Evolutionary conservation across 2,113 vertebrate genomes (phyloP).

Genomic region (Phasianus colchicus): DNA sequence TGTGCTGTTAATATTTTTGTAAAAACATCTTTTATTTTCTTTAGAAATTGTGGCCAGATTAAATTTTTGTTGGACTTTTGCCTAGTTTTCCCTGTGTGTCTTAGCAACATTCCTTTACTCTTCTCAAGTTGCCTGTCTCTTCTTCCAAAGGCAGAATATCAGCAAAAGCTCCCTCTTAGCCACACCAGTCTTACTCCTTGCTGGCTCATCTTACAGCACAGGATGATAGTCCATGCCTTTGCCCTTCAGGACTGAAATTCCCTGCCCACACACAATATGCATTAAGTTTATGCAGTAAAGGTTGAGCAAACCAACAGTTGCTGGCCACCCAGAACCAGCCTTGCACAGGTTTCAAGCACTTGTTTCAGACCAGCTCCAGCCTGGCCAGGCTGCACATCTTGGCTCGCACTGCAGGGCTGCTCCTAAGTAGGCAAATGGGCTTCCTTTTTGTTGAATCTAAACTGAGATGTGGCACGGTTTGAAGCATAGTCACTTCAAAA

Average conservation of each 20-base stretch:
- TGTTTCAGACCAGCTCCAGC: accelerated
- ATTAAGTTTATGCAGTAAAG: not conserved
- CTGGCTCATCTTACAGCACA: no score
- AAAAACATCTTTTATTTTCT: no score
- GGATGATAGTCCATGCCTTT: no score
- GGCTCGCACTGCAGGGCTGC: not conserved
- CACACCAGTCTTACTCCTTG: no score
- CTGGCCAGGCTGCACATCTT: not conserved
- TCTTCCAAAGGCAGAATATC: no score
- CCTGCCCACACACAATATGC: not conserved
- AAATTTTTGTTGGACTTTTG: no score
- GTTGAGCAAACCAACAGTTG: not conserved
- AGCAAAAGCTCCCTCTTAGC: no score
- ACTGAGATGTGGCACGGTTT: not conserved
- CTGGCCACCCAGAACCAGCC: accelerated
- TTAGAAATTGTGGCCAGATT: no score
- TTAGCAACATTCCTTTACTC: no score
- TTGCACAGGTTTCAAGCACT: accelerated
- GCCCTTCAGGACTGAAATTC: not conserved
- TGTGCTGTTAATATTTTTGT: no score
- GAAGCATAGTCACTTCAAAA: not conserved
- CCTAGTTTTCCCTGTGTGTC: no score
- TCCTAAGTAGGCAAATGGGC: not conserved
- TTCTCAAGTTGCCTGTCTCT: no score
- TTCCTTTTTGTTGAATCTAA: not conserved